phyloP scores from a whole-genome alignment of 2,113 vertebrate genomes.

The Enhydra lutris region DNA sequence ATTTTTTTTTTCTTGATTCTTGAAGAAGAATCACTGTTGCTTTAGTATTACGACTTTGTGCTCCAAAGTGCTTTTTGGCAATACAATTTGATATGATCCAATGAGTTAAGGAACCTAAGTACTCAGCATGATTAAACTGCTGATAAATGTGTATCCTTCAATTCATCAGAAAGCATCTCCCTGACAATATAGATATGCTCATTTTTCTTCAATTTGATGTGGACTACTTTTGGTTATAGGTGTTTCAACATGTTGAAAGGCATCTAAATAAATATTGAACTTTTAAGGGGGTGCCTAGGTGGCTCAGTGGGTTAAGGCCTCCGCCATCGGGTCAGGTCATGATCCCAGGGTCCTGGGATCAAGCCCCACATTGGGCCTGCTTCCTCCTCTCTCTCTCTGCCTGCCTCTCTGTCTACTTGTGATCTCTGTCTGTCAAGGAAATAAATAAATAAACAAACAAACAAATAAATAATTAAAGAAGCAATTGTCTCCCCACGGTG shows the following conservation, averaged over 20 bases:
- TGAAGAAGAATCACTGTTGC: not conserved
- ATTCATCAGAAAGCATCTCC: not conserved
- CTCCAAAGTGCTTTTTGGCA: not conserved
- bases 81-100: not conserved
- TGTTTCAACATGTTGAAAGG: not conserved
- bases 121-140: not conserved
- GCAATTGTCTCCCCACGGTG: not conserved
- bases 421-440: no score
- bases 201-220: not conserved
- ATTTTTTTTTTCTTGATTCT: not conserved
- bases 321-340: no score
- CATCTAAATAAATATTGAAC: not conserved
- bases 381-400: no score
- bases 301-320: no score
- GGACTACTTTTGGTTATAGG: not conserved
- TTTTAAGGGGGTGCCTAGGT: not conserved
- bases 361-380: no score
- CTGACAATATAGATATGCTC: not conserved
- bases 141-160: not conserved
- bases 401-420: no score
- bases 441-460: rapidly evolving
- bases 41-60: not conserved
- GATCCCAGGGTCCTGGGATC: no score
- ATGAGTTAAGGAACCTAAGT: not conserved
- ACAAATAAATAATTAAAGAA: not conserved